Conservation (phyloP, 2,113 vertebrate species). For the Laticauda colubrina region DNA sequence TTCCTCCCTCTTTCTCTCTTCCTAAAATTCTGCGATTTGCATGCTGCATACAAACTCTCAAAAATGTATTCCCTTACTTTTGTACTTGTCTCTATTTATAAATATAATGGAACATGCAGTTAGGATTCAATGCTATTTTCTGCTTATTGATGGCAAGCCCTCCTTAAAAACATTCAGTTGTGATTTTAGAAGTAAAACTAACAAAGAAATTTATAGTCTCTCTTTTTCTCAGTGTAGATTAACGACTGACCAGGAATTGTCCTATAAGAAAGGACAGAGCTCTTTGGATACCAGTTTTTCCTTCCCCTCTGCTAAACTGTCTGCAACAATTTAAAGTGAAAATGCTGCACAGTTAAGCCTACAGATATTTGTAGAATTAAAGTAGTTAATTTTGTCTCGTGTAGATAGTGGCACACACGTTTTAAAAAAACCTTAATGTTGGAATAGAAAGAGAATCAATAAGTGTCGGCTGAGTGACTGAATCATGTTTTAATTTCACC, state of each 20-base stretch:
- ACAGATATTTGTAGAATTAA: neutral
- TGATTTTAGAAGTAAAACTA: neutral
- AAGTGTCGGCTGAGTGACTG: neutral
- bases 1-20: neutral
- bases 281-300: neutral
- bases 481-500: neutral
- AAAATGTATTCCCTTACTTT: neutral
- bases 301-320: neutral
- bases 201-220: neutral
- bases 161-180: neutral
- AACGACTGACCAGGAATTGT: neutral
- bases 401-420: neutral
- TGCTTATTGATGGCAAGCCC: neutral
- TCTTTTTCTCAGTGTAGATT: neutral
- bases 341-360: neutral
- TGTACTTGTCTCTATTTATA: neutral
- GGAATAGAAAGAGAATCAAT: neutral
- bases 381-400: neutral
- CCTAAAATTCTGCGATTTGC: neutral
- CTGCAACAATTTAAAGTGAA: slow-evolving; percentile 2
- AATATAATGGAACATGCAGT: neutral
- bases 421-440: neutral
- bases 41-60: neutral
- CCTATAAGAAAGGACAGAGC: neutral
- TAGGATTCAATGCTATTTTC: neutral